Percentiles rank a stretch among this genome's conserved stretches.
Conservation (phyloP, 2,113 vertebrate genomes). For the Solenodon paradoxus region DNA sequence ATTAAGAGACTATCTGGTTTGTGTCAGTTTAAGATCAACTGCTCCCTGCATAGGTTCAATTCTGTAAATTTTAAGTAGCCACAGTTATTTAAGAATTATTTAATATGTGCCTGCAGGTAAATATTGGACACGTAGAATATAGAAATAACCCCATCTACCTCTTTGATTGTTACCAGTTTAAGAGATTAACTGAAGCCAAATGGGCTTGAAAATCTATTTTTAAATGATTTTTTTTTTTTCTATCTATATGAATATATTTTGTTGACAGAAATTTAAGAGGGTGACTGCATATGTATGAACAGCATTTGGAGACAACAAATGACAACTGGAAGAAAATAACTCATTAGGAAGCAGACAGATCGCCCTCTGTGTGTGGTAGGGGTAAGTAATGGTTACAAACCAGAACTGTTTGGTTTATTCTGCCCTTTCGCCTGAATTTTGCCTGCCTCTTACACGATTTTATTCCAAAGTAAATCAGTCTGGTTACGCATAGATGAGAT, state of each 20-base stretch:
- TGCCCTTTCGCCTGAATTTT: neutral
- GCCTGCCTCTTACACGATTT: neutral
- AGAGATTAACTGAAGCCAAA: constrained; percentile 68
- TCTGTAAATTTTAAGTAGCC: constrained; percentile 84
- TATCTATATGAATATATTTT: constrained; percentile 70
- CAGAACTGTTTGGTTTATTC: neutral
- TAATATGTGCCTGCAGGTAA: constrained; percentile 83
- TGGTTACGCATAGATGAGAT: neutral
- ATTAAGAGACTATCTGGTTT: constrained; percentile 89
- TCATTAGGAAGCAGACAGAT: neutral
- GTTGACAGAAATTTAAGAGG: constrained; percentile 71
- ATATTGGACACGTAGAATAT: constrained; percentile 79
- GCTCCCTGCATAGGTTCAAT: constrained; percentile 70
- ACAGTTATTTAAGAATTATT: constrained; percentile 81
- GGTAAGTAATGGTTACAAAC: neutral
- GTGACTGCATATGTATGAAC: constrained; percentile 35
- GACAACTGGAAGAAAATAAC: constrained; percentile 42
- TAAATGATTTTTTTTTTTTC: constrained; percentile 64
- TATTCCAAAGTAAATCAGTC: neutral
- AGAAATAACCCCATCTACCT: constrained; percentile 66
- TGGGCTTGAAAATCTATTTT: constrained; percentile 41
- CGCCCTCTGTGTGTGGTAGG: neutral
- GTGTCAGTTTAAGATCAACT: constrained; percentile 89
- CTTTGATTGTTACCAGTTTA: constrained; percentile 64
- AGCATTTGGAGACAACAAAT: constrained; percentile 30